A percentile compares a stretch with the other conserved stretches of the same genome.
phyloP scores from a whole-genome alignment of 2,888 invertebrate genomes.

The Protophormia terraenovae region DNA sequence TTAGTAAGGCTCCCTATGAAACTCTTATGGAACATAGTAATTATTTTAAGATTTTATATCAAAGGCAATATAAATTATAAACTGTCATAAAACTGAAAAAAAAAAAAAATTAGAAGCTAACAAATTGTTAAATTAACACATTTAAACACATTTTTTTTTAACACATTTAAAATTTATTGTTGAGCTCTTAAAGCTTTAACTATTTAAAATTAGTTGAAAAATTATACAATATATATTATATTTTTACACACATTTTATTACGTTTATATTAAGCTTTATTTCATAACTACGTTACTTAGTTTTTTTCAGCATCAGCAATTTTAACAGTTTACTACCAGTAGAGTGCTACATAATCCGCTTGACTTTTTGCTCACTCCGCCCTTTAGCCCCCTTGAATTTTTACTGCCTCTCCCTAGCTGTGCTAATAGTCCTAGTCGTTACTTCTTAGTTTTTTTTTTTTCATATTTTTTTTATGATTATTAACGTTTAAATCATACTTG shows the following conservation, averaged over 20 bases:
- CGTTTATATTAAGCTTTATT: too few species aligned
- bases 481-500: constrained; percentile 61
- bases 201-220: too few species aligned
- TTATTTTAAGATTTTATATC: constrained; percentile 1
- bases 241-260: too few species aligned
- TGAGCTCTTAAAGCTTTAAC: background rate
- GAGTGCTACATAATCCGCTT: constrained; percentile 12
- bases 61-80: constrained; percentile 17
- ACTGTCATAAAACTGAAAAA: background rate
- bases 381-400: too few species aligned
- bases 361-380: constrained; percentile 25
- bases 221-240: too few species aligned
- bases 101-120: background rate
- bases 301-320: constrained; percentile 43
- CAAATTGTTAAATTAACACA: too few species aligned
- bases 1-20: background rate
- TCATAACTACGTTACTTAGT: too few species aligned
- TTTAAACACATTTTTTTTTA: too few species aligned
- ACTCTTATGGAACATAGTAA: background rate
- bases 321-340: background rate
- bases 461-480: constrained; percentile 13
- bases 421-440: background rate
- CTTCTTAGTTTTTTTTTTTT: background rate
- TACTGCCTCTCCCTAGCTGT: too few species aligned
- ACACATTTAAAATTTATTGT: constrained; percentile 35